Conservation (phyloP, 1,140 invertebrate genomes). For the Sycobia sp. region DNA sequence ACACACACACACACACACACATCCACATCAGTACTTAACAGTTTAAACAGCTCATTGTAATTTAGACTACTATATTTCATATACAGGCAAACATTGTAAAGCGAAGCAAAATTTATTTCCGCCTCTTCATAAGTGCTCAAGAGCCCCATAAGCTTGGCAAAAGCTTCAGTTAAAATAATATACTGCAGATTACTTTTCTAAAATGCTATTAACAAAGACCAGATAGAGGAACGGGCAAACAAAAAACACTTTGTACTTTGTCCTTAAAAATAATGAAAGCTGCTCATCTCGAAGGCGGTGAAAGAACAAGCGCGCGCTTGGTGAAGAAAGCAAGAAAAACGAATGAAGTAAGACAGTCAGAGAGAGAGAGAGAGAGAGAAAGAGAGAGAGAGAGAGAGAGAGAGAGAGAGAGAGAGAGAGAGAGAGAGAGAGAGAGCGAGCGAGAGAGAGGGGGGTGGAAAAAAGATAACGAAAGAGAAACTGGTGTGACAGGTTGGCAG, state of each 20-base stretch:
- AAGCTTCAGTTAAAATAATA: no score
- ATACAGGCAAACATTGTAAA: no score
- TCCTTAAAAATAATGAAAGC: constrained; percentile 30
- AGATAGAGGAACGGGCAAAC: neutral
- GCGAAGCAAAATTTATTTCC: no score
- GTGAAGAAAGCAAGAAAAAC: no score
- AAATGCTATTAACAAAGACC: constrained; percentile 12
- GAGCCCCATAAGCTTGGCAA: no score
- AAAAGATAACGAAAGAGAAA: constrained; percentile 13
- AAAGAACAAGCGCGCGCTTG: no score
- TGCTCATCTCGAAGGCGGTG: constrained; percentile 4
- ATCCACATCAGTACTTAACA: no score
- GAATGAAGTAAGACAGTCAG: neutral
- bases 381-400: no score
- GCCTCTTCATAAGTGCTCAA: no score
- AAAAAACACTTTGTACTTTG: constrained; percentile 24
- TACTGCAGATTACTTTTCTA: constrained; percentile 27
- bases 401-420: neutral
- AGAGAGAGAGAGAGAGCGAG: neutral
- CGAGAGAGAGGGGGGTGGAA: neutral
- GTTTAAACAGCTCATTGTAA: no score
- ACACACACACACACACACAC: no score
- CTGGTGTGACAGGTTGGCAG: constrained; percentile 28
- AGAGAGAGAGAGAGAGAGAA: neutral
- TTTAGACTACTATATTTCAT: no score